Conservation (phyloP, 2,888 invertebrate species). For the Escarpia spicata region DNA sequence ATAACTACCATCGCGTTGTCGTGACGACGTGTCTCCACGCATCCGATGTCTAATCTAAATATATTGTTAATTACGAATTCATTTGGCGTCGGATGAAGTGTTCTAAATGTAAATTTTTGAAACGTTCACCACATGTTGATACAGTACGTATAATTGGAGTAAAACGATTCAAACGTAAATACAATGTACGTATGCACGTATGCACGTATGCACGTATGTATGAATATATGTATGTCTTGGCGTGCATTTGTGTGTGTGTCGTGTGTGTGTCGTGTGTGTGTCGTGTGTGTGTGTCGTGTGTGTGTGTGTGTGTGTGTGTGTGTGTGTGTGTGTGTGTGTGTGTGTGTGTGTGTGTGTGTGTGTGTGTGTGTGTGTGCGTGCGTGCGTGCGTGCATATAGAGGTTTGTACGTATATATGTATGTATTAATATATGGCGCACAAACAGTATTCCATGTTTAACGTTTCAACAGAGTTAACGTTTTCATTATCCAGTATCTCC, state of each 20-base stretch:
- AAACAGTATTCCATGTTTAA: no score
- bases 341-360: constrained; percentile 7
- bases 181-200: no score
- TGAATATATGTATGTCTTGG: no score
- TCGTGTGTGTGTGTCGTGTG: background rate
- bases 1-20: background rate
- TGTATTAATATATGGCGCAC: background rate
- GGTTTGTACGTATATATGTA: background rate
- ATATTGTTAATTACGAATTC: background rate
- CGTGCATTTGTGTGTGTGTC: no score
- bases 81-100: background rate
- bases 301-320: background rate
- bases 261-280: constrained; percentile 4
- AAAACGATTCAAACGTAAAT: no score
- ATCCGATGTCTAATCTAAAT: background rate
- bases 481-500: no score
- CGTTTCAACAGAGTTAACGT: no score
- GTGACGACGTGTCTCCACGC: background rate
- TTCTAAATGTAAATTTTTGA: background rate
- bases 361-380: background rate
- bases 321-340: constrained; percentile 18
- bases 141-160: no score
- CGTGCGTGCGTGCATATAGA: background rate
- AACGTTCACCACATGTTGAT: no score
- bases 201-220: no score